phyloP scores from a whole-genome alignment of 2,113 vertebrate genomes.

The Reinhardtius hippoglossoides region DNA sequence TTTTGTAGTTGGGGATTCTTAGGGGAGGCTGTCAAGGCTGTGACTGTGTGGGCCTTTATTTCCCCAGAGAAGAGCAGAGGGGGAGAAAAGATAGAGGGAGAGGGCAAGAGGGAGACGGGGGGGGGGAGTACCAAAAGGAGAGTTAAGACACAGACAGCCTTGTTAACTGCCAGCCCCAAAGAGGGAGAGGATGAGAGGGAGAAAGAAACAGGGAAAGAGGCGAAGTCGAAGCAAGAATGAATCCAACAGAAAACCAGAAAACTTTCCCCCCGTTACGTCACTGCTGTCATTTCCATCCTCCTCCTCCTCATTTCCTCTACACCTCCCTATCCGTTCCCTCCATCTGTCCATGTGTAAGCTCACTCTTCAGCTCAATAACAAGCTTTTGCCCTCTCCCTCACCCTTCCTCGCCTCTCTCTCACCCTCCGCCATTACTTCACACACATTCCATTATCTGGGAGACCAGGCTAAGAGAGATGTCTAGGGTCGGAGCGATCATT shows the following conservation, averaged over 20 bases:
- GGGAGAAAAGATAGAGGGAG: constrained; percentile 69
- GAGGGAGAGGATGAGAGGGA: constrained; percentile 69
- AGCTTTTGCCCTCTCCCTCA: constrained; percentile 59
- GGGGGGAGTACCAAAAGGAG: constrained; percentile 59
- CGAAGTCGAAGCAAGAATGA: constrained; percentile 51
- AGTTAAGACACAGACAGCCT: constrained; percentile 82
- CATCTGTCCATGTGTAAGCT: constrained; percentile 63
- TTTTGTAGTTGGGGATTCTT: constrained; percentile 80
- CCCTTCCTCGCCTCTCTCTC: constrained; percentile 50
- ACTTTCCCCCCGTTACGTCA: constrained; percentile 77
- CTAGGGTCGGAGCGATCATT: constrained; percentile 73
- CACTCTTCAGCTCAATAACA: constrained; percentile 72
- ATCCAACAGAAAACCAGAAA: constrained; percentile 57
- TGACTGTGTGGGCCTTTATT: constrained; percentile 84
- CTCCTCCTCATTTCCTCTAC: constrained; percentile 22
- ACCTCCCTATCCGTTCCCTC: constrained; percentile 56
- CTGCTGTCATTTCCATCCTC: constrained; percentile 49
- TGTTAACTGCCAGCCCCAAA: constrained; percentile 72
- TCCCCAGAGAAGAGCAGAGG: constrained; percentile 65
- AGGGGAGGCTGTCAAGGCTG: constrained; percentile 83
- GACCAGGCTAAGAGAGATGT: constrained; percentile 74
- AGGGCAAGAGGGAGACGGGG: constrained; percentile 65
- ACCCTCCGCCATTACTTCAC: constrained; percentile 70
- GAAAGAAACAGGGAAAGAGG: constrained; percentile 54
- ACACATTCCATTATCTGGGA: constrained; percentile 74